Evolutionary conservation across 2,113 vertebrate genomes (phyloP).

Genomic region (Dromas ardeola): DNA sequence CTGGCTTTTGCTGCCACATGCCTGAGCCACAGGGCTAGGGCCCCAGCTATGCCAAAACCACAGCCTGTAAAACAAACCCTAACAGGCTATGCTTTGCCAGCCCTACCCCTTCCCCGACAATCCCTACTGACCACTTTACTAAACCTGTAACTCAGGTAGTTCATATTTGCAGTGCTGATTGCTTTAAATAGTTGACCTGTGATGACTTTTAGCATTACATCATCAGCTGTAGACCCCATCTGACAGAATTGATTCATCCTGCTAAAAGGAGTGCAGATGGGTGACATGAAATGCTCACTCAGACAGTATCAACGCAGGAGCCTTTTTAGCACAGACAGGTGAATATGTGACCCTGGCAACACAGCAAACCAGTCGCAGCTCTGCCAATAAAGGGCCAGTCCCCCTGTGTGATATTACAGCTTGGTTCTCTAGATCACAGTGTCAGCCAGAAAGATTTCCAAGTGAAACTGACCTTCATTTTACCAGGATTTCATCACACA

Average conservation of each 20-base stretch:
- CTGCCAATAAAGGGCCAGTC: neutral
- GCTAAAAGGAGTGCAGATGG: neutral
- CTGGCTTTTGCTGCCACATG: neutral
- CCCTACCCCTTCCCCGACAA: neutral
- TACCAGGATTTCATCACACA: neutral
- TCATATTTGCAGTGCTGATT: neutral
- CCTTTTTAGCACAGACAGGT: neutral
- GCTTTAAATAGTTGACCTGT: neutral
- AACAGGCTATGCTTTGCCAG: neutral
- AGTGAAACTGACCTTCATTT: neutral
- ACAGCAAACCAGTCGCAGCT: neutral
- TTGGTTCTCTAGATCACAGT: neutral
- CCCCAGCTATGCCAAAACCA: neutral
- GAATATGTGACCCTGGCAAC: neutral
- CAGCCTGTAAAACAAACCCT: neutral
- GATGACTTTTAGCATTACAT: neutral
- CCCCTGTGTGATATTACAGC: neutral
- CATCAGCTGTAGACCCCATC: neutral
- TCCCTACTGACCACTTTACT: neutral
- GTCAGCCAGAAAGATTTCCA: neutral
- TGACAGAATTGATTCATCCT: neutral
- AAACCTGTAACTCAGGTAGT: neutral
- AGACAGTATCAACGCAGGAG: fast-evolving
- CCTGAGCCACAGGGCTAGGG: neutral
- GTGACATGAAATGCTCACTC: neutral